phyloP scores from a whole-genome alignment of 2,888 invertebrate species.

The Aleiodes alternator region DNA sequence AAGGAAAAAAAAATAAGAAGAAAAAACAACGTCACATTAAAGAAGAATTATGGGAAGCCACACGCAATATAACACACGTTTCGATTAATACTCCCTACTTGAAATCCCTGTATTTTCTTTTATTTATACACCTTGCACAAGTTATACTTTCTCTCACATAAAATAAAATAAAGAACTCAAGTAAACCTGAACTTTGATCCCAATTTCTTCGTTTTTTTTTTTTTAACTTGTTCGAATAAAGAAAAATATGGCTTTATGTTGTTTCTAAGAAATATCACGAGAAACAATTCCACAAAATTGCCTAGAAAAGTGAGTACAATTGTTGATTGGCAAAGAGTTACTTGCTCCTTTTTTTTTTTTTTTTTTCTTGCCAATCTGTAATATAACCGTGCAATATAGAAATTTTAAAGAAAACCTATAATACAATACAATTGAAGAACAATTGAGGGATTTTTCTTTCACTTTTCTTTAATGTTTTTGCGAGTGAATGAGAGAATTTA shows the following conservation, averaged over 20 bases:
- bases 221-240: neutral
- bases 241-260: neutral
- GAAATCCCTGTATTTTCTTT: conserved; percentile 28
- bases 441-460: conserved; percentile 62
- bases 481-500: conserved; percentile 10
- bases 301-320: neutral
- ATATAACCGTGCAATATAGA: conserved; percentile 2
- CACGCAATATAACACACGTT: conserved; percentile 32
- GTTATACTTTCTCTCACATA: conserved; percentile 22
- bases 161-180: conserved; percentile 3
- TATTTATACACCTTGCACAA: conserved; percentile 35
- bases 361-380: too few relatives aligned
- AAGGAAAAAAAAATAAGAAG: conserved; percentile 52
- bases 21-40: conserved; percentile 70
- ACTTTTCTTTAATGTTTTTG: neutral
- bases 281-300: conserved; percentile 15
- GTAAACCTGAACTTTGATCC: conserved; percentile 14
- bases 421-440: conserved; percentile 69
- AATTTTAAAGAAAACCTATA: conserved; percentile 52
- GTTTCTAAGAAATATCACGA: neutral
- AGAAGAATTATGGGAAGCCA: conserved; percentile 70
- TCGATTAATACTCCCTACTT: conserved; percentile 23
- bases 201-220: neutral
- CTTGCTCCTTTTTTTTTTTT: too few relatives aligned
- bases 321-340: neutral